These are phyloP conservation scores for Drosophila paramelanica DNA, from an alignment of 2,888 invertebrate genomes.

Conservation along the genomic window DNA sequence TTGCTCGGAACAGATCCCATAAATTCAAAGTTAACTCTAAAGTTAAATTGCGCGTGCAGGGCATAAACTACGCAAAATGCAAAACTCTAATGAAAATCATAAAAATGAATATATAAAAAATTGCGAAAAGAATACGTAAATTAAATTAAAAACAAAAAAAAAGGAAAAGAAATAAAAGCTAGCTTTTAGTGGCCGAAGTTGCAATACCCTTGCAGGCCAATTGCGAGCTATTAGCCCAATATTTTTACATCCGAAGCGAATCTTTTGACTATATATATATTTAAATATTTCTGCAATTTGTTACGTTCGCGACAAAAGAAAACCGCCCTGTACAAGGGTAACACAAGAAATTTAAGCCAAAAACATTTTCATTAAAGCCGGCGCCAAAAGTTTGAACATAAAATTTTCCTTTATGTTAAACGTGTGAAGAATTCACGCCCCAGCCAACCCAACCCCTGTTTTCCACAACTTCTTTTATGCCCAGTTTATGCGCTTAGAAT, in stretches of 20 bases:
- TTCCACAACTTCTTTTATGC: constrained; percentile 32
- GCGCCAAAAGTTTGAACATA: constrained; percentile 54
- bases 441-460: background rate
- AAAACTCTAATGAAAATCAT: constrained; percentile 51
- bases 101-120: constrained; percentile 2
- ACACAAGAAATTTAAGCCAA: constrained; percentile 5
- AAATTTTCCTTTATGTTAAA: constrained; percentile 59
- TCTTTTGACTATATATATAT: no score
- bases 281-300: background rate
- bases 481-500: constrained; percentile 63
- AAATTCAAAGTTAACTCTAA: constrained; percentile 33
- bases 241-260: background rate
- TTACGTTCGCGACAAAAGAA: background rate
- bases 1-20: constrained; percentile 17
- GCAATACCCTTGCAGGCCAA: background rate
- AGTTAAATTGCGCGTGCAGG: constrained; percentile 43
- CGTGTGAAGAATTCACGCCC: constrained; percentile 61
- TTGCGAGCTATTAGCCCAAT: background rate
- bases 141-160: constrained; percentile 24
- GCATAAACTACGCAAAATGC: constrained; percentile 39
- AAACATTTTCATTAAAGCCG: constrained; percentile 54
- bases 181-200: constrained; percentile 2
- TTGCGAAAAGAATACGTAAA: constrained; percentile 20
- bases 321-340: constrained; percentile 4
- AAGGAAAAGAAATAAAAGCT: background rate